Evolutionary conservation across 2,797 vertebrate genomes (phyloP).

Genomic region (Cossypha dichroa): DNA sequence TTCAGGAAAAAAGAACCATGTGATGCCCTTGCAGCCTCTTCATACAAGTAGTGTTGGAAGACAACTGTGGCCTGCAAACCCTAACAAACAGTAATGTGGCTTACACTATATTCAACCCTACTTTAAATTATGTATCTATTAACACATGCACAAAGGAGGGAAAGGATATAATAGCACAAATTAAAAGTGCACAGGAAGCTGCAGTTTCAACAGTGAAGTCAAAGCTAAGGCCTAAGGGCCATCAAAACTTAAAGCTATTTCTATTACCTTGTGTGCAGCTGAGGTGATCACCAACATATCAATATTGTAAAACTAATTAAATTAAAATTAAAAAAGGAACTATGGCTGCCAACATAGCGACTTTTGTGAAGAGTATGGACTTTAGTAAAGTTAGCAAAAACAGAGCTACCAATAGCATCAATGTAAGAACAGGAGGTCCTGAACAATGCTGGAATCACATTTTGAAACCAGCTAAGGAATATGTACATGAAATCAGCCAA

Average conservation of each 20-base stretch:
- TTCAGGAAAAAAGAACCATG: not conserved
- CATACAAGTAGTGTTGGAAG: not conserved
- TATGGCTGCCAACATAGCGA: not conserved
- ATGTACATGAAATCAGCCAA: accelerated
- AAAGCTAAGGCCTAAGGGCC: not conserved
- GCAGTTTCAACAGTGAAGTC: not conserved
- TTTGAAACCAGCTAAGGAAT: not conserved
- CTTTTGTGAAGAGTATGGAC: not conserved
- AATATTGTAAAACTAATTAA: not conserved
- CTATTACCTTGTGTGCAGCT: not conserved
- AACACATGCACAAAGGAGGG: not conserved
- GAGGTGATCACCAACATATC: not conserved
- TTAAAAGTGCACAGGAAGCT: not conserved
- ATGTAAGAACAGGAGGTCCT: not conserved
- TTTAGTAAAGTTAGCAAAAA: not conserved
- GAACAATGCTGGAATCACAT: not conserved
- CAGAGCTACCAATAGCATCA: not conserved
- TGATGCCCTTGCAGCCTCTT: not conserved
- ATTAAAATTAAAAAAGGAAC: not conserved
- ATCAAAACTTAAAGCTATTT: not conserved
- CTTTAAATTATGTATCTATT: not conserved
- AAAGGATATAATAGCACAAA: not conserved
- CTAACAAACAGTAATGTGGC: not conserved
- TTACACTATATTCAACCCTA: not conserved
- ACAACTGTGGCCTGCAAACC: not conserved